Evolutionary conservation across 2,113 vertebrate genomes (phyloP).

Genomic region (Delphinapterus leucas): DNA sequence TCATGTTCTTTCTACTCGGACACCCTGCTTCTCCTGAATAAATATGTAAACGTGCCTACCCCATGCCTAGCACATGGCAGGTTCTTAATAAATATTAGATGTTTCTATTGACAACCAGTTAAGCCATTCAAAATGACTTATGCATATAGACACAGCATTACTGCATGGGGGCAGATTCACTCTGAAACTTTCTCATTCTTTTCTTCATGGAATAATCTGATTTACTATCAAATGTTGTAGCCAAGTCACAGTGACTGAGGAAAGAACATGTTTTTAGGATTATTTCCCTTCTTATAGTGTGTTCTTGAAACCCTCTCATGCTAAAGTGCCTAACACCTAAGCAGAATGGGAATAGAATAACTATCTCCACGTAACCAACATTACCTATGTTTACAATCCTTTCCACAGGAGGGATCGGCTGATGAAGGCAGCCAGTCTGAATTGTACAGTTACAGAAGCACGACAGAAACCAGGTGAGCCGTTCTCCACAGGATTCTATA

Average conservation of each 20-base stretch:
- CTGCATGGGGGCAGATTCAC: background rate
- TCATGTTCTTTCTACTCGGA: conserved; percentile 13
- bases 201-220: conserved; percentile 62
- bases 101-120: conserved; percentile 64
- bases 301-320: conserved; percentile 45
- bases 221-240: conserved; percentile 53
- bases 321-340: background rate
- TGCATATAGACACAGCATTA: conserved; percentile 24
- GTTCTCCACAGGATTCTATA: background rate
- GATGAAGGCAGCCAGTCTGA: background rate
- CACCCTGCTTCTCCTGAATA: background rate
- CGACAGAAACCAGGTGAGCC: conserved; percentile 38
- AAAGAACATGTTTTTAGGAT: conserved; percentile 63
- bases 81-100: conserved; percentile 69
- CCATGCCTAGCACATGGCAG: conserved; percentile 49
- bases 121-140: conserved; percentile 42
- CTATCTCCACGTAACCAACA: conserved; percentile 18
- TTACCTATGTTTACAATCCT: conserved; percentile 1
- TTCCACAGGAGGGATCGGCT: background rate
- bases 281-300: conserved; percentile 32
- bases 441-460: background rate
- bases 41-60: conserved; percentile 38
- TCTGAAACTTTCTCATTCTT: conserved; percentile 29
- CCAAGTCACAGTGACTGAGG: conserved; percentile 45
- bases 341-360: conserved; percentile 43